phyloP scores from a whole-genome alignment of 2,797 vertebrate genomes.

The Peromyscus attwateri region DNA sequence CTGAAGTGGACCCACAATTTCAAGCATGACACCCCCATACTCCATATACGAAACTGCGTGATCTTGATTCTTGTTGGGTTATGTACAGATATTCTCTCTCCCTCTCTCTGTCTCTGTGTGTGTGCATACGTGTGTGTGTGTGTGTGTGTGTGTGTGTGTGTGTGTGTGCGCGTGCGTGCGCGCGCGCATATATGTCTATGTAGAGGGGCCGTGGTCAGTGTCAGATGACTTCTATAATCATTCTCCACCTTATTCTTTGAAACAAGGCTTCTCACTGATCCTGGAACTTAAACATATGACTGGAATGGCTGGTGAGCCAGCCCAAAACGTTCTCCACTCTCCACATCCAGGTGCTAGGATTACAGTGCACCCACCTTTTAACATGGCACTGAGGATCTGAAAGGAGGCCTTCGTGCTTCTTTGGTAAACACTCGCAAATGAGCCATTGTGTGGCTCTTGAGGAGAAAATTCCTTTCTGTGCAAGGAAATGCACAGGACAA shows the following conservation, averaged over 20 bases:
- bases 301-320: background rate
- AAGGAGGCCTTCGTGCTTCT: background rate
- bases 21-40: background rate
- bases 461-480: background rate
- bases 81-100: background rate
- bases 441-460: background rate
- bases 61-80: background rate
- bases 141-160: background rate
- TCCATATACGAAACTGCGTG: background rate
- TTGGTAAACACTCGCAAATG: background rate
- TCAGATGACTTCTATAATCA: background rate
- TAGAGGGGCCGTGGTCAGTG: background rate
- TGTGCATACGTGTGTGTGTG: accelerated
- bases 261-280: background rate
- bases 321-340: background rate
- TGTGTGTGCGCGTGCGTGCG: too few species aligned
- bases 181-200: too few species aligned
- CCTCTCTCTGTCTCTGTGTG: background rate
- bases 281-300: background rate
- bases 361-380: background rate
- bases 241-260: background rate
- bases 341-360: background rate
- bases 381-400: background rate
- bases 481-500: background rate
- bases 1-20: background rate